Base-by-base conservation (phyloP, 2,888 invertebrate species). In the Dione juno region DNA sequence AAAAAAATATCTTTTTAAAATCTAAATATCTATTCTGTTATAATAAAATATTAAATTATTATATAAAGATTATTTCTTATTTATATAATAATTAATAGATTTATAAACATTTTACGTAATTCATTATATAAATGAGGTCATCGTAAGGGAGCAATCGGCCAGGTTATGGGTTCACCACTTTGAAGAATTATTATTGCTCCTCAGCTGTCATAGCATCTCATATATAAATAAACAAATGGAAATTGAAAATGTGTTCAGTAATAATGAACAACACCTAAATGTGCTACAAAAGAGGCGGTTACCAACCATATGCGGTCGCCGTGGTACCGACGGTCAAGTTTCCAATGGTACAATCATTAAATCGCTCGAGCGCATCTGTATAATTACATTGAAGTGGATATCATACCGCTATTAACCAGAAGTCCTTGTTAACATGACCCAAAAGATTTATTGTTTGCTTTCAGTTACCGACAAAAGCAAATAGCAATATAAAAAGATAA, bases 321-420 rank as follows among this genome's bases (percentile, higher is more conserved):
- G 64, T 14, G 53, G 64, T 43, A 68, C 5, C n/a, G 41, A 52
- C 45, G 53, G 53, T 35, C 63, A 52, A 45, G 13, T 13, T 37
- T 68, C 13, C 14, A 54, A 68, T 63, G 45, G 19, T 52, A 50
- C 53, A 68, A 68, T 63, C 37, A 61, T 61, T 67, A 67, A 67
- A 67, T 21, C 45, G 37, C 45, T 68, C 53, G 37, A 37, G 68
- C 53, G 35, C 43, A 35, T 63, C 61, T 53, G 37, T 53, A 54
- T 63, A 68, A 63, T 68, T 63, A 63, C 37, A 35, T 54, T 37
- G 52, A 53, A 45, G 19, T 67, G 11, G 21, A 48, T 43, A 13
- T 41, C 57, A 21, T 59, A 41, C 57, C 16, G 8, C 16, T 40
- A 61, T 52, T 14, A 52, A 40, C 45, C 45, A 28, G 19, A 65